Evolutionary conservation across 2,113 vertebrate species (phyloP), one percentile per base, ranked within the genome.

Genomic region (Ochotona curzoniae): DNA sequence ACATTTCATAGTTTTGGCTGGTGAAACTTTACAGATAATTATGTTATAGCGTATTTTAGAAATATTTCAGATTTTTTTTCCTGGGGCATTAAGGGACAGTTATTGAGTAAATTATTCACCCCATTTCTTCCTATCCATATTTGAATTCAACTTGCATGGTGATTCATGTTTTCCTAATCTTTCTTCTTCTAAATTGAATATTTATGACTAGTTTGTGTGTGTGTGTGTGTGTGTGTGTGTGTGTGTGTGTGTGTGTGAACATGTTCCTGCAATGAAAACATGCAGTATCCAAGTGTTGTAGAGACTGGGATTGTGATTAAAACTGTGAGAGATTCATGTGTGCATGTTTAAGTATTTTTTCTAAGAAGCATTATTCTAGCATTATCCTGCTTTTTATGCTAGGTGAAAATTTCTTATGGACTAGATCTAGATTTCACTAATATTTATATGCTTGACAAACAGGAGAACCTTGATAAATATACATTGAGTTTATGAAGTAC

Each of bases 91-190:
- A 89, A 44, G 67, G 57, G 18, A 2, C 44, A 82, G 8, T 83
- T 78, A 44, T 57, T 86, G 28, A 71, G 28, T 93, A 83, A 54
- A 73, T 86, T 30, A 78, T 78, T 70, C 79, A 23, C 70, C 79
- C 18, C 5, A 70, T 73, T 51, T 82, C 32, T 93, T 75, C 17
- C 14, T 44, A 61, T 47, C 17, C 93, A 44, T 92, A 79, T 93
- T 89, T 78, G 47, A 84, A 23, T 76, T 25, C 44, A 49, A 20
- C 20, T 44, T 74, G 7, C n/a, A 80, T 74, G 64, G 32, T 63
- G 32, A 54, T 91, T 84, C 32, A 51, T 85, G 87, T n/a, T 88
- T 91, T n/a, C 66, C 25, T 57, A 91, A 82, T 73, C 51, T 89
- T 73, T 54, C 79, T 32, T 94, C 17, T 86, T 71, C 26, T 67